Percentiles rank a stretch among this genome's conserved stretches.
Evolutionary conservation across 2,113 vertebrate species (phyloP).

Genomic region (Seriola aureovittata): DNA sequence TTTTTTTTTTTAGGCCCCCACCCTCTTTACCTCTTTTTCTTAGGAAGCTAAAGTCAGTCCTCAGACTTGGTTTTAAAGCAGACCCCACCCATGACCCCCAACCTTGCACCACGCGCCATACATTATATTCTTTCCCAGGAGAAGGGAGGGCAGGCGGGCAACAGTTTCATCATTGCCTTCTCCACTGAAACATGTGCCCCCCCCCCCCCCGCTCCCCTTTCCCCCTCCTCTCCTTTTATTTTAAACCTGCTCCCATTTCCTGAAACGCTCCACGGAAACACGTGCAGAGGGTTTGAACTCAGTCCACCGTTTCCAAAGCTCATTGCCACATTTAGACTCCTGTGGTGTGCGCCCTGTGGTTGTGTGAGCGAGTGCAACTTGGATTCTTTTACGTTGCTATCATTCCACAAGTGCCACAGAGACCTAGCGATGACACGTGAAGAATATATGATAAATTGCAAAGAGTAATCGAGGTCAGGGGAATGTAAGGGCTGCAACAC

Average conservation of each 20-base stretch:
- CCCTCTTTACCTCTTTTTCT: slow-evolving; percentile 42
- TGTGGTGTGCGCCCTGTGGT: slow-evolving; percentile 38
- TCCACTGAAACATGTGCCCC: slow-evolving; percentile 40
- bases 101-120: slow-evolving; percentile 50
- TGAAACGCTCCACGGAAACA: slow-evolving; percentile 61
- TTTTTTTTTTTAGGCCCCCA: slow-evolving; percentile 2
- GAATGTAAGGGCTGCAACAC: neutral
- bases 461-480: slow-evolving; percentile 64
- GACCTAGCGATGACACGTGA: slow-evolving; percentile 57
- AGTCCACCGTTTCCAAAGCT: slow-evolving; percentile 65
- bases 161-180: slow-evolving; percentile 65
- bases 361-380: slow-evolving; percentile 46
- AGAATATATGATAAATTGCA: slow-evolving; percentile 42
- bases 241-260: slow-evolving; percentile 68
- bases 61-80: slow-evolving; percentile 51
- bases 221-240: slow-evolving; percentile 41
- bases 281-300: slow-evolving; percentile 65
- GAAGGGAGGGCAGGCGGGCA: neutral
- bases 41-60: slow-evolving; percentile 57
- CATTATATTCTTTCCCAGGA: slow-evolving; percentile 57
- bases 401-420: slow-evolving; percentile 76
- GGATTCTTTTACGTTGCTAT: slow-evolving; percentile 66
- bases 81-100: slow-evolving; percentile 48
- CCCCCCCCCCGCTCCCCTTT: too few species aligned
- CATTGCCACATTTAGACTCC: slow-evolving; percentile 61